phyloP scores from a whole-genome alignment of 2,113 vertebrate species.

The Ailurus styani region DNA sequence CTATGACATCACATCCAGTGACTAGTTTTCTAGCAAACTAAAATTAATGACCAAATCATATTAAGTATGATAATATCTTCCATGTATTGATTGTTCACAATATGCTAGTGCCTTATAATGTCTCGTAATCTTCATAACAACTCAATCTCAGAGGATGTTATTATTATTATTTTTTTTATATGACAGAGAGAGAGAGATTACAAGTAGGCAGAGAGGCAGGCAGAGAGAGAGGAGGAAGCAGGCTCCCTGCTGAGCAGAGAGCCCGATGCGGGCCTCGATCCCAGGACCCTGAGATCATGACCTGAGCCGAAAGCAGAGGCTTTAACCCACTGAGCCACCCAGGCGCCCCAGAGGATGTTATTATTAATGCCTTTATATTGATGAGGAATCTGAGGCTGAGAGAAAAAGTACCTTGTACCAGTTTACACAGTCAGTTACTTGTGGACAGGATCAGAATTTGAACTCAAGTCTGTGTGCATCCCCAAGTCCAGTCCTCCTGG shows the following conservation, averaged over 20 bases:
- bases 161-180: neutral
- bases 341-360: too few species aligned
- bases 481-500: neutral
- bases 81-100: neutral
- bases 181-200: too few species aligned
- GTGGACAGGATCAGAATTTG: neutral
- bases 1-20: neutral
- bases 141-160: neutral
- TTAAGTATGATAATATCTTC: neutral
- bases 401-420: neutral
- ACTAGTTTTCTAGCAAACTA: neutral
- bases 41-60: constrained; percentile 1
- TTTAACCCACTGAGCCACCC: too few species aligned
- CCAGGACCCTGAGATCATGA: too few species aligned
- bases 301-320: too few species aligned
- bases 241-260: too few species aligned
- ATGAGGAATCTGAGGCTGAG: neutral
- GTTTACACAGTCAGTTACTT: neutral
- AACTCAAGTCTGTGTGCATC: constrained; percentile 3
- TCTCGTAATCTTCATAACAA: neutral
- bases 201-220: too few species aligned
- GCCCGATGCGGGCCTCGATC: too few species aligned
- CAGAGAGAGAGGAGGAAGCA: too few species aligned
- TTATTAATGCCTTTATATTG: neutral
- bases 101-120: neutral